Conservation (phyloP, 1,140 invertebrate genomes). For the Neodiprion fabricii region DNA sequence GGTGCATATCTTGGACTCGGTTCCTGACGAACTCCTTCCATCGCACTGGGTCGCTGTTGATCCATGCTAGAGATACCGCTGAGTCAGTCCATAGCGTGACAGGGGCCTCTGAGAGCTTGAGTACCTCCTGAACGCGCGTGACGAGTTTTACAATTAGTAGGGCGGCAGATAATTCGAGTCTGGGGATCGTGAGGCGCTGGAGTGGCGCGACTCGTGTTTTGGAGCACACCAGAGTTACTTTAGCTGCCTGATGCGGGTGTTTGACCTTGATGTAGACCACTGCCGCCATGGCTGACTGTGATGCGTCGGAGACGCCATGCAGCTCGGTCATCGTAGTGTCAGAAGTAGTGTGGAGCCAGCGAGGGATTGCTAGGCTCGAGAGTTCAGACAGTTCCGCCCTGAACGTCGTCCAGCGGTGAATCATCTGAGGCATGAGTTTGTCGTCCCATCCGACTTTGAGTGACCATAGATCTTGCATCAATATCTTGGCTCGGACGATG, state of each 20-base stretch:
- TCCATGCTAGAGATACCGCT: constrained; percentile 31
- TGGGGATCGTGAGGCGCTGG: constrained; percentile 37
- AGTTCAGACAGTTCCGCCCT: no score
- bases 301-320: constrained; percentile 32
- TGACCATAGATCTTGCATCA: constrained; percentile 36
- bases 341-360: neutral
- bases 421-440: no score
- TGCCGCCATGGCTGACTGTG: constrained; percentile 24
- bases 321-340: constrained; percentile 17
- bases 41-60: constrained; percentile 34
- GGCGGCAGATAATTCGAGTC: constrained; percentile 46
- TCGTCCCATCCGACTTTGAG: constrained; percentile 31
- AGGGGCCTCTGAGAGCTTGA: neutral
- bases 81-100: constrained; percentile 28
- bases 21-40: constrained; percentile 46
- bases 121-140: constrained; percentile 6
- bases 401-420: no score
- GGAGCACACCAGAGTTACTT: constrained; percentile 24
- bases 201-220: constrained; percentile 47
- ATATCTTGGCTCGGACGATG: constrained; percentile 30
- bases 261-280: constrained; percentile 26
- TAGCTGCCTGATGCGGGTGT: neutral
- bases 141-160: constrained; percentile 37
- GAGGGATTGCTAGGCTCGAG: neutral
- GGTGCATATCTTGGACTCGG: constrained; percentile 36